Base-by-base conservation (phyloP, 2,113 vertebrate species). In the Bujurquina vittata region DNA sequence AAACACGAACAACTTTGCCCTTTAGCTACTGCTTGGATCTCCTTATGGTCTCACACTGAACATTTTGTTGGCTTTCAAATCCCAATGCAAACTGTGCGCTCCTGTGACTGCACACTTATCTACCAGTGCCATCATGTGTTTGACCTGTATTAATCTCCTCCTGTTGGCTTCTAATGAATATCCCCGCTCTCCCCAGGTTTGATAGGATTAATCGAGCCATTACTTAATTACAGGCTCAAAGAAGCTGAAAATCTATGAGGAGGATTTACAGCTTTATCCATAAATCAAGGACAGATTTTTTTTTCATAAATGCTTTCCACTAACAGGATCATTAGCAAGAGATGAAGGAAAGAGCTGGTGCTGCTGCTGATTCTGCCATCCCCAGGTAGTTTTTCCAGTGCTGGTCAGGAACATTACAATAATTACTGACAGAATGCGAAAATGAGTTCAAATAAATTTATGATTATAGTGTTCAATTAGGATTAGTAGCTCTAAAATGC, bases 151-250 rank as follows among this genome's bases (percentile, higher is more conserved):
- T 87, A 88, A 87, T 90, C 81, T 40, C 72, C 52, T 84, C 83
- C 79, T 63, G 52, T 79, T 80, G 82, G 74, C 26, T 83, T 23
- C 15, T 55, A 73, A 83, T 77, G 61, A 86, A 87, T 83, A 81
- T 80, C 40, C 80, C 33, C 8, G 11, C 83, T 77, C 49, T 52
- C 37, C 59, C 56, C 75, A 61, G 84, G 57, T 77, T 84, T 84
- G 80, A 77, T 49, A 83, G 91, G 90, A 93, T 93, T 94, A 92
- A 92, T 87, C 37, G 83, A 91, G 79, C 90, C 87, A 94, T 94
- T 94, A 93, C 90, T 93, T 93, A 93, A 95, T 93, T 93, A 92
- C 79, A 73, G 75, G 77, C 87, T 84, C 6, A 23, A 85, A 88
- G 83, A 91, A 91, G 81, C 84, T 85, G 76, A 60, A 92, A 88